Evolutionary conservation across 2,888 invertebrate species (phyloP).

Genomic region (Azorinus chamasolen): DNA sequence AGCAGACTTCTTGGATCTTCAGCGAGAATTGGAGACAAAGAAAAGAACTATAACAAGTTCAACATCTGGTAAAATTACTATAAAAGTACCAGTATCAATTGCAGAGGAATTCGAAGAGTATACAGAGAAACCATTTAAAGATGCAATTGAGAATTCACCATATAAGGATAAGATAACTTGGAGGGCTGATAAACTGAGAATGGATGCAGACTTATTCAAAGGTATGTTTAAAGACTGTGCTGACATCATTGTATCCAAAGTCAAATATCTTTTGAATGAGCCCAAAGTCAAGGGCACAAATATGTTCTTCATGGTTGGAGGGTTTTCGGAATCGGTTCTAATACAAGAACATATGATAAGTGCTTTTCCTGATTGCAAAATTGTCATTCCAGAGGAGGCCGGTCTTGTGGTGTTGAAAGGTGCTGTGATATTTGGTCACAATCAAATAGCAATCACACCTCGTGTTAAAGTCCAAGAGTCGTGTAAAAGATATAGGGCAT

Average conservation of each 20-base stretch:
- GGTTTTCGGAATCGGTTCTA: too few species aligned
- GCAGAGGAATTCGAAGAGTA: conserved; percentile 34
- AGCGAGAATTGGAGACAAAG: too few species aligned
- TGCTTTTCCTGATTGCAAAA: too few species aligned
- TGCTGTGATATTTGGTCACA: neutral
- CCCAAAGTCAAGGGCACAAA: conserved; percentile 43
- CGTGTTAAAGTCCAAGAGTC: too few species aligned
- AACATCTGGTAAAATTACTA: conserved; percentile 56
- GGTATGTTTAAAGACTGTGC: conserved; percentile 48
- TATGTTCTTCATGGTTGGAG: conserved; percentile 36
- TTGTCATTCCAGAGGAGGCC: too few species aligned
- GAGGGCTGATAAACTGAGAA: conserved; percentile 62
- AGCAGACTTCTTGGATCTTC: conserved; percentile 63
- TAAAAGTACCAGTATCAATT: conserved; percentile 41
- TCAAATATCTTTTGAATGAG: conserved; percentile 43
- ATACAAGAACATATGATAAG: too few species aligned
- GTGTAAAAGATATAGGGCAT: too few species aligned
- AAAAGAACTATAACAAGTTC: too few species aligned
- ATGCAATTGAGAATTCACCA: conserved; percentile 44
- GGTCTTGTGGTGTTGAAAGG: too few species aligned
- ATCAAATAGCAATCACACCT: conserved; percentile 41
- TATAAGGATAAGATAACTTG: conserved; percentile 47
- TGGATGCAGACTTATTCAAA: conserved; percentile 58
- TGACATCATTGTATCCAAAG: conserved; percentile 49
- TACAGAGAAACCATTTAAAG: conserved; percentile 31